Base-by-base conservation (phyloP, 2,888 invertebrate genomes). In the Dexiosoma caninum region DNA sequence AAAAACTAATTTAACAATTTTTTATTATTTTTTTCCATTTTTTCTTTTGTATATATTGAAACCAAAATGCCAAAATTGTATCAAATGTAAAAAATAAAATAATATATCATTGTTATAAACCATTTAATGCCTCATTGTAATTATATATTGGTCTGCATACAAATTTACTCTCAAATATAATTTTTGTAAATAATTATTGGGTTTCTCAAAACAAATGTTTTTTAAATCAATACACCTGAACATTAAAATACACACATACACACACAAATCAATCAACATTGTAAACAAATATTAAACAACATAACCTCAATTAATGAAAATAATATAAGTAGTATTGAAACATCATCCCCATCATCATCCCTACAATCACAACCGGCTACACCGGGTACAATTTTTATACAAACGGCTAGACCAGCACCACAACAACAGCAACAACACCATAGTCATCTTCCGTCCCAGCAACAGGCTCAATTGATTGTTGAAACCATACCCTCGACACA, bases 341-440 rank as follows among this genome's bases (percentile, higher is more conserved):
- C 88, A 84, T 86, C 88, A 75, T 86, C 88, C 74, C 85, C 88
- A 84, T 85, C 89, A 84, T 85, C 89, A 84, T 84, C 84, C 80
- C 78, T 83, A 77, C 78, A 82, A 46, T 81, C 77, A 81, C 84
- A 85, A 85, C 84, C 85, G 85, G 86, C 86, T 85, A 85, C 86
- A 81, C 82, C 87, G 82, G 86, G 85, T 83, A 87, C 87, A 82
- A 85, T 87, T 70, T 89, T 86, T 84, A 85, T 87, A 83, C 88
- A 86, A 84, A 83, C 84, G 83, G 84, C 84, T 79, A 80, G 86
- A 82, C 85, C 85, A 78, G 23, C 53, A 67, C 49, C 30, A 76
- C 80, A 76, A 69, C 69, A 62, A 23, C 64, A 57, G 69, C 78
- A 74, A 76, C 71, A 67, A 19, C 69, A 49, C 1, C 66, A 62